These are phyloP conservation scores for Tympanoctomys barrerae DNA, from an alignment of 2,797 vertebrate species.

Conservation along the genomic window DNA sequence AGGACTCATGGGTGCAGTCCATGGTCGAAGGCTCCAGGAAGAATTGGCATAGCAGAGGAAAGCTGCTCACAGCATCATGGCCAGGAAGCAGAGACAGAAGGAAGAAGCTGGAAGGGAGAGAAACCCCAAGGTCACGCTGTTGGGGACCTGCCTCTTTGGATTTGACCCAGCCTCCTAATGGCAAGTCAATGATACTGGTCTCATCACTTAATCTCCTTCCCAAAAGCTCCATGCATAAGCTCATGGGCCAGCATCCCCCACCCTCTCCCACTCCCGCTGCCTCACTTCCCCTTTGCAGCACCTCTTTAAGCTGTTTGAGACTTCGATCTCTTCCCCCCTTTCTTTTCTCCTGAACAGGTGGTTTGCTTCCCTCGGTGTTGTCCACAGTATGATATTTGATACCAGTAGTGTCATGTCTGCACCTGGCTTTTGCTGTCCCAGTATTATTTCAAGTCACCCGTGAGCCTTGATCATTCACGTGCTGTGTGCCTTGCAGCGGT, in stretches of 20 bases:
- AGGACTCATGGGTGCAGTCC: neutral
- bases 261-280: neutral
- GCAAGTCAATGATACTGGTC: neutral
- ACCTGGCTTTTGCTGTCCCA: neutral
- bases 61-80: neutral
- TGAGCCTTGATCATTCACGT: neutral
- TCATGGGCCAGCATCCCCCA: neutral
- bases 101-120: neutral
- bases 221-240: neutral
- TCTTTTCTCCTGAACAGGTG: neutral
- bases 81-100: neutral
- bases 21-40: neutral
- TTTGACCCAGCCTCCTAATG: neutral
- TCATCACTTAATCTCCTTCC: neutral
- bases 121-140: neutral
- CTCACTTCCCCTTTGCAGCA: neutral
- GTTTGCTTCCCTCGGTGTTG: neutral
- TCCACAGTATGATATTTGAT: neutral
- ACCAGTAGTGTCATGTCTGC: neutral
- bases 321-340: neutral
- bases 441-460: neutral
- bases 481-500: too few relatives aligned
- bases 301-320: neutral
- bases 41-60: neutral
- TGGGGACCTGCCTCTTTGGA: neutral